Evolutionary conservation across 1,140 invertebrate genomes (phyloP).

Genomic region (Temnothorax longispinosus): DNA sequence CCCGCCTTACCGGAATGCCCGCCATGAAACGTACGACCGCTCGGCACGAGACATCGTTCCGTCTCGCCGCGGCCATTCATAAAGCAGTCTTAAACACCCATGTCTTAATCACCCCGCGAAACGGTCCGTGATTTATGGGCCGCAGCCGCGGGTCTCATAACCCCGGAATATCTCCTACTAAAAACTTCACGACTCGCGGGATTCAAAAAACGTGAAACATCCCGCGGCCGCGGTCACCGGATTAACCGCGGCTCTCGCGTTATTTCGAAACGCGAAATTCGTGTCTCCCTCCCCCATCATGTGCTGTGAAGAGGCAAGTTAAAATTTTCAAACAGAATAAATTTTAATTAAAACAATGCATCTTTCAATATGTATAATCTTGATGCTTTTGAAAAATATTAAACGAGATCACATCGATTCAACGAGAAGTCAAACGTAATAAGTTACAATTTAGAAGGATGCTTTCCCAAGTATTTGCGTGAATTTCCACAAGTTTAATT

Average conservation of each 20-base stretch:
- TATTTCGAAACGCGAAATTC: not conserved
- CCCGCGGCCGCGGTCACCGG: not conserved
- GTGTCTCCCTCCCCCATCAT: not conserved
- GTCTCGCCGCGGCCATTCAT: conserved; percentile 64
- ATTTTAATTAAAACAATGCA: not conserved
- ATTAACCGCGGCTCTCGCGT: conserved; percentile 9
- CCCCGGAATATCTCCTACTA: not conserved
- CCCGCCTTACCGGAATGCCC: conserved; percentile 27
- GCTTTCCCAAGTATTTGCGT: not conserved
- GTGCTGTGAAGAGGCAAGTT: not conserved
- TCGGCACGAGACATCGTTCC: conserved; percentile 70
- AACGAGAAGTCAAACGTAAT: not conserved
- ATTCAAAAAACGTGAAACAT: conserved; percentile 7
- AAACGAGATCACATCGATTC: not conserved
- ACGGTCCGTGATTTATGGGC: conserved; percentile 63
- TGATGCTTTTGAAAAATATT: not conserved
- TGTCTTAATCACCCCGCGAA: conserved; percentile 64
- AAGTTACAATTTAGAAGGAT: not conserved
- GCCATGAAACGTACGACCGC: conserved; percentile 58
- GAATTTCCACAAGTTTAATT: conserved; percentile 23
- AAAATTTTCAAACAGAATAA: not conserved
- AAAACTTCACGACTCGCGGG: conserved; percentile 59
- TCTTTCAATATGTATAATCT: not conserved
- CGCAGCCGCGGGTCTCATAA: conserved; percentile 15
- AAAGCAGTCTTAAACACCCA: conserved; percentile 69